Base-by-base conservation (phyloP, 2,797 vertebrate species). In the Neopelma chrysocephalum region DNA sequence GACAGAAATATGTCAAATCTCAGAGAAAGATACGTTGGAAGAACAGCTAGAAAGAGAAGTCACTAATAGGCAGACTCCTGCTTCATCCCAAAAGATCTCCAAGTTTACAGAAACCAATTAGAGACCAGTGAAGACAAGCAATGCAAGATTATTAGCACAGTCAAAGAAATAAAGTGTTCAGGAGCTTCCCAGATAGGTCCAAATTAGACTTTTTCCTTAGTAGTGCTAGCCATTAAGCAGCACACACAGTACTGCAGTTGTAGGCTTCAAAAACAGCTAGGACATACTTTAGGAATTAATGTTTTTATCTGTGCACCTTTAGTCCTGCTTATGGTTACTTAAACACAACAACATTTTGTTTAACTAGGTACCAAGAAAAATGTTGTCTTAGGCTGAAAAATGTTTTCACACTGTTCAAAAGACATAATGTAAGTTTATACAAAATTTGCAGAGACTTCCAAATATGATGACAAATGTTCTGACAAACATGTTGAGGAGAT, bases 361-460 rank as follows among this genome's bases (percentile, higher is more conserved):
- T 82, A 89, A 72, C 27, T 43, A 82, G 16, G 53, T 65, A 83
- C 70, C 48, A 90, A 65, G 85, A 81, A 50, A 54, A 21, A 12
- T 12, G 12, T 80, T 96, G 27, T 71, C 32, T 75, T 82, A 40
- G 14, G 13, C 42, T 87, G 20, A 76, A 88, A 80, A 68, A 70
- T 25, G 1, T 91, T 82, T 90, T 79, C 17, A 89, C 25, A 48
- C 3, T 82, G 71, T 65, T 94, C 87, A 79, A 81, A 51, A 87
- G 36, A 69, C 38, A 48, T 48, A 40, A 53, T 68, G 20, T 51
- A 71, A 66, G 8, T 93, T 94, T 62, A 45, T 31, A 40, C 5
- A 5, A 48, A 91, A 87, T 93, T 93, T 97, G 8, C 2, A 5
- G 15, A 51, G 57, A 91, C 92, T 94, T 96, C 56, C 42, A 70